Percentiles rank a stretch among this genome's conserved stretches.
These are phyloP conservation scores for Apodemia arnacis DNA, from an alignment of 2,888 invertebrate species.

Conservation along the genomic window DNA sequence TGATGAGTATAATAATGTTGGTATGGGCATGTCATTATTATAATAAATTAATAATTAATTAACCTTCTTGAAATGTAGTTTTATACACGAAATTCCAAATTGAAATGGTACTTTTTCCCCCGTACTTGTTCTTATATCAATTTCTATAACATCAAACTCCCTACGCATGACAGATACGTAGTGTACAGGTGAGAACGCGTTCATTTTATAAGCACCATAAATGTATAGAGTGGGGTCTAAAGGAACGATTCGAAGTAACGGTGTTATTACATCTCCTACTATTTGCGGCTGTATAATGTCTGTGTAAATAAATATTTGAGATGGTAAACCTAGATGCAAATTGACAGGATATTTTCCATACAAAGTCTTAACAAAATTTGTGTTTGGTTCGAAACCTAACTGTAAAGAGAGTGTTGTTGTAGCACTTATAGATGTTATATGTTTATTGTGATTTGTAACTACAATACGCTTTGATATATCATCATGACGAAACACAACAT, in stretches of 20 bases:
- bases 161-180: conserved; percentile 84
- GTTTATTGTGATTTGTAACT: no score
- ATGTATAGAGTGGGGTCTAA: conserved; percentile 2
- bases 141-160: conserved; percentile 85
- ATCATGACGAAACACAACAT: no score
- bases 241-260: not conserved
- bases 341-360: conserved; percentile 71
- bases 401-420: conserved; percentile 50
- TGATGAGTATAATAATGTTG: no score
- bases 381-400: conserved; percentile 75
- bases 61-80: conserved; percentile 78
- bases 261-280: conserved; percentile 31
- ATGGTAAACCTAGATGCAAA: conserved; percentile 68
- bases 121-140: conserved; percentile 86
- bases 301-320: conserved; percentile 62
- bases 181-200: conserved; percentile 76
- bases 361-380: conserved; percentile 48
- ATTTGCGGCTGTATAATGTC: conserved; percentile 54
- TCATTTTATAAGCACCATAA: conserved; percentile 70
- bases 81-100: conserved; percentile 82
- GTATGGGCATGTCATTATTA: conserved; percentile 20
- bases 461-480: no score
- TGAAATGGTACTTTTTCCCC: conserved; percentile 83
- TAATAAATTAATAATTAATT: not conserved
- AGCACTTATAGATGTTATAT: no score